These are phyloP conservation scores for Nycteola revayana DNA, from an alignment of 2,888 invertebrate genomes.

Conservation along the genomic window DNA sequence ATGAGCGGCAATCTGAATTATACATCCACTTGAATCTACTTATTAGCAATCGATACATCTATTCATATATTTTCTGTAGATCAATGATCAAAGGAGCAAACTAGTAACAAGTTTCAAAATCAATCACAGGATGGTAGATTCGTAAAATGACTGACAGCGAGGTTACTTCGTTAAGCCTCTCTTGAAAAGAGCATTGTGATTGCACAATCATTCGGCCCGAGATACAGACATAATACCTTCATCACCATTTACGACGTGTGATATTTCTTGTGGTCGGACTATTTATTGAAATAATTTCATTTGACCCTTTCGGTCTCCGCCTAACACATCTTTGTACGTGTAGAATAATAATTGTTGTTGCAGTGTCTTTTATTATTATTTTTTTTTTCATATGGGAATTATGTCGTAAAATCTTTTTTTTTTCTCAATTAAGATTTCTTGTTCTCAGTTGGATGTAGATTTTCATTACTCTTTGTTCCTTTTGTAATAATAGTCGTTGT, in stretches of 20 bases:
- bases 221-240: slow-evolving; percentile 41
- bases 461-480: slow-evolving; percentile 15
- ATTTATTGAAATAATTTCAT: slow-evolving; percentile 34
- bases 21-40: not conserved
- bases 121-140: slow-evolving; percentile 17
- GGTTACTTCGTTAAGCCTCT: slow-evolving; percentile 59
- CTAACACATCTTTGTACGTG: too few species aligned
- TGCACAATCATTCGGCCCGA: slow-evolving; percentile 24
- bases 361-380: not conserved
- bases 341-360: not conserved
- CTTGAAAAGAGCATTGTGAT: slow-evolving; percentile 50
- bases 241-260: slow-evolving; percentile 57
- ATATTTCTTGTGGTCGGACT: slow-evolving; percentile 51
- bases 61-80: not conserved
- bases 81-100: not conserved
- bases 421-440: slow-evolving; percentile 29
- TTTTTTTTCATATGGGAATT: slow-evolving; percentile 18
- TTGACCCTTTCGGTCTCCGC: slow-evolving; percentile 19
- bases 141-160: slow-evolving; percentile 62
- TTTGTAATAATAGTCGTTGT: not conserved
- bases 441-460: slow-evolving; percentile 14
- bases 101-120: not conserved
- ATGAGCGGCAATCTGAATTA: too few species aligned
- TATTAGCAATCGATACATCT: not conserved
- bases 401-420: slow-evolving; percentile 16